A percentile compares a stretch with the other conserved stretches of the same genome.
phyloP scores from a whole-genome alignment of 2,888 invertebrate species.

The Monoplex corrugatus region DNA sequence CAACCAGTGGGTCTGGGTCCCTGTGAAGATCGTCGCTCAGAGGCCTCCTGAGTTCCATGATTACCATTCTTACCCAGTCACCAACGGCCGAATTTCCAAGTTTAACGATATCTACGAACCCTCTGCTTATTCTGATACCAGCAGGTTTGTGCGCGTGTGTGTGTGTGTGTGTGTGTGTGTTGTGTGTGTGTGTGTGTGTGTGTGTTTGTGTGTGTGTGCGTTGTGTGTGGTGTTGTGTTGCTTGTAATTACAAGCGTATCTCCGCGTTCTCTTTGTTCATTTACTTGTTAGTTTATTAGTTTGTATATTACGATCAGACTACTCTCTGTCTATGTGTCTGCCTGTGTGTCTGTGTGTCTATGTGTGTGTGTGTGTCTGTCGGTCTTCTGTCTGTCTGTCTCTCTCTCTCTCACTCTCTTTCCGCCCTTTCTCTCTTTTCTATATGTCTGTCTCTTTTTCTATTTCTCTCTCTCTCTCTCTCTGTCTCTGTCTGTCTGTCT shows the following conservation, averaged over 20 bases:
- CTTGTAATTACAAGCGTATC: background rate
- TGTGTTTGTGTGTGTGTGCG: background rate
- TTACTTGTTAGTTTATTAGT: background rate
- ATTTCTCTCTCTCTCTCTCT: background rate
- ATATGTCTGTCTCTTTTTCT: background rate
- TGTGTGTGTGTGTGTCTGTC: background rate
- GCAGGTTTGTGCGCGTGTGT: slow-evolving; percentile 35
- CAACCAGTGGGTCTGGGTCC: slow-evolving; percentile 72
- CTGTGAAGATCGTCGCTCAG: slow-evolving; percentile 70
- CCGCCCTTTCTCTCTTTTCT: background rate
- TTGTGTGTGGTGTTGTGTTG: background rate
- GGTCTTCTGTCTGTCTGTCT: background rate
- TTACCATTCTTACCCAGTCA: slow-evolving; percentile 68
- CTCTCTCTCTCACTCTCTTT: too few relatives aligned
- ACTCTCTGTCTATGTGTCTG: too few relatives aligned
- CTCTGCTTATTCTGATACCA: slow-evolving; percentile 58
- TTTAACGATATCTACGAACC: slow-evolving; percentile 70
- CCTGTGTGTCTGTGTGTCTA: too few relatives aligned
- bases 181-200: background rate
- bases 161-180: background rate
- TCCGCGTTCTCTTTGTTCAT: background rate
- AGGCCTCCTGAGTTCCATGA: slow-evolving; percentile 67
- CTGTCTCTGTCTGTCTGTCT: background rate
- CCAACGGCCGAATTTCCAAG: slow-evolving; percentile 63
- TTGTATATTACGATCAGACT: too few relatives aligned